phyloP scores from a whole-genome alignment of 1,140 invertebrate genomes.

The Ostrea edulis region DNA sequence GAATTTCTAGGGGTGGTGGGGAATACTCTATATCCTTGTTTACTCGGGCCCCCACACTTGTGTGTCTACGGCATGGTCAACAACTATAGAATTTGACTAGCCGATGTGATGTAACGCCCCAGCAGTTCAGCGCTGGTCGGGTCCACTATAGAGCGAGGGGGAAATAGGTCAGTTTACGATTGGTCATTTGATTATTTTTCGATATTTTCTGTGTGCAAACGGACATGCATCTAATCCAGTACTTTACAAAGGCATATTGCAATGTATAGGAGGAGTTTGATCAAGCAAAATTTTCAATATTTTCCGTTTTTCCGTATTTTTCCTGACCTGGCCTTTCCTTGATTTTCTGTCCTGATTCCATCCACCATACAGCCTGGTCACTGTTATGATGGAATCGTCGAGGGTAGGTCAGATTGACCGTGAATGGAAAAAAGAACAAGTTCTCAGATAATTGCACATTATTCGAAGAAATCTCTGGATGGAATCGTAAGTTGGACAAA shows the following conservation, averaged over 20 bases:
- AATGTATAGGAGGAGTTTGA: neutral
- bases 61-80: constrained; percentile 20
- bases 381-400: neutral
- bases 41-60: constrained; percentile 12
- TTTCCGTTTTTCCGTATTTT: neutral
- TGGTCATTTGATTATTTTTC: neutral
- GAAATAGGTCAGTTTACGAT: constrained; percentile 2
- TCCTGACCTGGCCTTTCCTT: neutral
- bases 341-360: constrained; percentile 6
- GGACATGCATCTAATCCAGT: neutral
- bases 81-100: constrained; percentile 31
- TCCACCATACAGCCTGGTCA: constrained; percentile 6
- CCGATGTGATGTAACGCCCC: constrained; percentile 37
- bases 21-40: constrained; percentile 1
- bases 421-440: neutral
- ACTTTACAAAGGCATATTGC: too few relatives aligned
- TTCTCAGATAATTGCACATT: neutral
- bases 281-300: neutral
- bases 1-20: neutral
- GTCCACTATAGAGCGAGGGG: neutral
- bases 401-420: constrained; percentile 7
- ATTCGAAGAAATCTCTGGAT: neutral
- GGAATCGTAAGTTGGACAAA: too few relatives aligned
- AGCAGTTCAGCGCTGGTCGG: constrained; percentile 9
- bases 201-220: neutral